Evolutionary conservation across 1,140 invertebrate genomes (phyloP).

Genomic region (Doryteuthis pealeii): DNA sequence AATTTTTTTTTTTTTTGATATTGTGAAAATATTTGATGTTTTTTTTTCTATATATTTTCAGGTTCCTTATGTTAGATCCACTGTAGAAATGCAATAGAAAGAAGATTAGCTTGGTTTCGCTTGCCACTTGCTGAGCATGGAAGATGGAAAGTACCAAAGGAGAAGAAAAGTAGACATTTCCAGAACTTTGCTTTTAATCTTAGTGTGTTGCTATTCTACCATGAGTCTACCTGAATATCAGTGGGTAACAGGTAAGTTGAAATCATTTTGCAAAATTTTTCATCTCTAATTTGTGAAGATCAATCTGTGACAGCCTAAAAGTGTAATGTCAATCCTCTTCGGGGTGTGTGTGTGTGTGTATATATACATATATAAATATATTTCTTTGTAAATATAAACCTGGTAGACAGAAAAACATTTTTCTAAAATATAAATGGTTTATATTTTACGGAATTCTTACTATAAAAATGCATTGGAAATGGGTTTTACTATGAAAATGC

Average conservation of each 20-base stretch:
- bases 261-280: no score
- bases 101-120: conserved; percentile 1
- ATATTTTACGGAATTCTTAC: no score
- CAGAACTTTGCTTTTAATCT: conserved; percentile 7
- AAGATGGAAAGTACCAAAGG: conserved; percentile 9
- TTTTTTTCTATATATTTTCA: not conserved
- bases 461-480: no score
- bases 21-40: not conserved
- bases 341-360: no score
- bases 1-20: not conserved
- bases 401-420: no score
- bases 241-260: not conserved
- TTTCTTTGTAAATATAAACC: no score
- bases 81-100: conserved; percentile 9
- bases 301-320: no score
- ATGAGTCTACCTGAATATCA: not conserved
- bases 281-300: no score
- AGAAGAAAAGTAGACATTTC: conserved; percentile 7
- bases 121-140: conserved; percentile 4
- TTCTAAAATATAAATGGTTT: no score
- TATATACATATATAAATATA: no score
- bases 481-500: no score
- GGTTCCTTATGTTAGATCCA: conserved; percentile 8
- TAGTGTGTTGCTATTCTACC: conserved; percentile 8
- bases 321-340: no score